Conservation (phyloP, 1,140 invertebrate species). For the Panulirus ornatus region DNA sequence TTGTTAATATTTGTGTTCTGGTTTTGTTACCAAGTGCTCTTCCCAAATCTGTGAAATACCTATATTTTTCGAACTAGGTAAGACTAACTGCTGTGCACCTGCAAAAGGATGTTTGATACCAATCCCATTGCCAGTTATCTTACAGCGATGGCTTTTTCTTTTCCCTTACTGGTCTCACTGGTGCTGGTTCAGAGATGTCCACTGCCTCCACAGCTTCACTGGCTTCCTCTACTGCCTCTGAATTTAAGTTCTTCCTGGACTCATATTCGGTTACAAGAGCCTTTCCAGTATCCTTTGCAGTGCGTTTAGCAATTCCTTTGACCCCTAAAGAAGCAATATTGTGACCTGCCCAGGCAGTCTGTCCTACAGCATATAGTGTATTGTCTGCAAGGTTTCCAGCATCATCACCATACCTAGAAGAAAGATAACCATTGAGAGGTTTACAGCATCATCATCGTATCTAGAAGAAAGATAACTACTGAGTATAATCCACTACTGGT, state of each 20-base stretch:
- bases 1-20: neutral
- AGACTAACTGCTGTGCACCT: neutral
- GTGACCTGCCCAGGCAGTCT: conserved; percentile 82
- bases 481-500: too few species aligned
- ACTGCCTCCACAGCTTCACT: conserved; percentile 40
- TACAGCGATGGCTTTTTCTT: conserved; percentile 45
- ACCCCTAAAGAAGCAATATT: conserved; percentile 83
- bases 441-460: conserved; percentile 83
- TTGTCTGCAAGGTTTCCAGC: conserved; percentile 82
- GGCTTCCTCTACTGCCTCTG: conserved; percentile 30
- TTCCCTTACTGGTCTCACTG: conserved; percentile 45
- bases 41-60: neutral
- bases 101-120: neutral
- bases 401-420: conserved; percentile 82
- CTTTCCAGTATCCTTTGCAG: conserved; percentile 84
- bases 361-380: conserved; percentile 83
- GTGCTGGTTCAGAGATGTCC: neutral
- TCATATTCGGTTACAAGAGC: conserved; percentile 80
- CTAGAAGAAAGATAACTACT: conserved; percentile 77
- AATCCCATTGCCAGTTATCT: neutral
- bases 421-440: conserved; percentile 76
- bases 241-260: conserved; percentile 47
- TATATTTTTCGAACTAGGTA: too few species aligned
- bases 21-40: neutral
- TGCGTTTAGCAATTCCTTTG: conserved; percentile 83